Conservation (phyloP, 2,888 invertebrate species). For the Chymomyza caudatula region DNA sequence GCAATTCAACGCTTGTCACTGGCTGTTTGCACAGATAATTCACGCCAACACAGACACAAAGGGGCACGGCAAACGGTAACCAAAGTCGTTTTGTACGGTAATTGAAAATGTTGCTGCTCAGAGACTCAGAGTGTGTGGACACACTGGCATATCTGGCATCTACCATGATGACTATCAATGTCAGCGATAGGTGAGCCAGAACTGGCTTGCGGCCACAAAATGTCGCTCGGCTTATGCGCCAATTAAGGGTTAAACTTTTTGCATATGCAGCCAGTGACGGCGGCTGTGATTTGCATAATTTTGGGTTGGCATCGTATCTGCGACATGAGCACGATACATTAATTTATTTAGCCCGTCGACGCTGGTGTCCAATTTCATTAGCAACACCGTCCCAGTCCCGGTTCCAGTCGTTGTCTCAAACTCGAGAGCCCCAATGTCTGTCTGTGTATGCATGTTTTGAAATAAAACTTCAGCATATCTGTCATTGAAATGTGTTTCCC, state of each 20-base stretch:
- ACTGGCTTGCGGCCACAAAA: slow-evolving; percentile 36
- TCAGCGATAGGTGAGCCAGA: slow-evolving; percentile 57
- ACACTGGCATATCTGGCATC: slow-evolving; percentile 52
- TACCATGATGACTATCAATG: slow-evolving; percentile 65
- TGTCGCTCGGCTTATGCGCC: slow-evolving; percentile 57
- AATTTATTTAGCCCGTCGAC: slow-evolving; percentile 58
- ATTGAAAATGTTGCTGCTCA: slow-evolving; percentile 60
- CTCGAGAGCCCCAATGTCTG: not conserved
- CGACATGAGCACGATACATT: slow-evolving; percentile 59
- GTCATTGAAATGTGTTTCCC: slow-evolving; percentile 75
- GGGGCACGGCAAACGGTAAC: slow-evolving; percentile 18
- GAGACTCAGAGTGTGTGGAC: slow-evolving; percentile 4
- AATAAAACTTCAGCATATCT: slow-evolving; percentile 72
- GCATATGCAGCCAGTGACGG: slow-evolving; percentile 14
- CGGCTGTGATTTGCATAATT: slow-evolving; percentile 66
- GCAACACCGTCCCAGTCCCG: slow-evolving; percentile 44
- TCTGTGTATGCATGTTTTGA: slow-evolving; percentile 59
- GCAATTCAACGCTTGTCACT: slow-evolving; percentile 73
- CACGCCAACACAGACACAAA: slow-evolving; percentile 51
- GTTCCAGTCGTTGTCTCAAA: not conserved
- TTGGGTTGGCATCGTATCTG: slow-evolving; percentile 37
- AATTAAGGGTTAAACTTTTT: slow-evolving; percentile 75
- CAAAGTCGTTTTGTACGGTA: slow-evolving; percentile 35
- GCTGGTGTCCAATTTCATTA: slow-evolving; percentile 74
- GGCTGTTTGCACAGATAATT: slow-evolving; percentile 70